These are phyloP conservation scores for Perodicticus potto DNA, from an alignment of 2,797 vertebrate genomes.

Conservation along the genomic window DNA sequence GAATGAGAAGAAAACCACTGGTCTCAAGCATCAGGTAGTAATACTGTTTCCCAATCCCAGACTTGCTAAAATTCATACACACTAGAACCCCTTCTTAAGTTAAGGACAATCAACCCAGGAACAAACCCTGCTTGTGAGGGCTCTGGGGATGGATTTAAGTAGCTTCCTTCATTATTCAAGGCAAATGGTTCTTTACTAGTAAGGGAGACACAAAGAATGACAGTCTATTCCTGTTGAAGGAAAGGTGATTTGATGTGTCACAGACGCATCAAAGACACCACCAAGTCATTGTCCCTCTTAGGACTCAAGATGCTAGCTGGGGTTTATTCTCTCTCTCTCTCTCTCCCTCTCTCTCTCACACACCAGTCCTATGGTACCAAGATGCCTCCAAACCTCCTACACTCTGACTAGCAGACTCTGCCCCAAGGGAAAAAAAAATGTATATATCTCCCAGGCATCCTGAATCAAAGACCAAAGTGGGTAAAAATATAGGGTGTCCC, in stretches of 20 bases:
- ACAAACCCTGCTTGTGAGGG: slow-evolving; percentile 5
- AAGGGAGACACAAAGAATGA: neutral
- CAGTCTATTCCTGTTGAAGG: neutral
- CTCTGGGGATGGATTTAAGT: neutral
- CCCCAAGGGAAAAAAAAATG: no score
- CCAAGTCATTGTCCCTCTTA: neutral
- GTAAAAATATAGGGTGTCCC: neutral
- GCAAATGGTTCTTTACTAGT: slow-evolving; percentile 14
- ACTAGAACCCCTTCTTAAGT: slow-evolving; percentile 12
- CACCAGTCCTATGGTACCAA: neutral
- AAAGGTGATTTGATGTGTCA: slow-evolving; percentile 18
- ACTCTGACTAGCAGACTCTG: neutral
- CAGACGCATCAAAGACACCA: neutral
- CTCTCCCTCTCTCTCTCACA: neutral
- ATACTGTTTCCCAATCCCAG: neutral
- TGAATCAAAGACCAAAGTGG: neutral
- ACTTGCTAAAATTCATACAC: slow-evolving; percentile 1
- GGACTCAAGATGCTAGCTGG: neutral
- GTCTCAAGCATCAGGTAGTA: neutral
- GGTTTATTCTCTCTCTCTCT: neutral
- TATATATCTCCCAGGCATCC: neutral
- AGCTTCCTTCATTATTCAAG: slow-evolving; percentile 29
- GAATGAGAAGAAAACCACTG: neutral
- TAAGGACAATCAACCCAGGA: slow-evolving; percentile 49
- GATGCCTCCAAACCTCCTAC: slow-evolving; percentile 6